Base-by-base conservation (phyloP, 1,140 invertebrate genomes). In the Telenomus remus region DNA sequence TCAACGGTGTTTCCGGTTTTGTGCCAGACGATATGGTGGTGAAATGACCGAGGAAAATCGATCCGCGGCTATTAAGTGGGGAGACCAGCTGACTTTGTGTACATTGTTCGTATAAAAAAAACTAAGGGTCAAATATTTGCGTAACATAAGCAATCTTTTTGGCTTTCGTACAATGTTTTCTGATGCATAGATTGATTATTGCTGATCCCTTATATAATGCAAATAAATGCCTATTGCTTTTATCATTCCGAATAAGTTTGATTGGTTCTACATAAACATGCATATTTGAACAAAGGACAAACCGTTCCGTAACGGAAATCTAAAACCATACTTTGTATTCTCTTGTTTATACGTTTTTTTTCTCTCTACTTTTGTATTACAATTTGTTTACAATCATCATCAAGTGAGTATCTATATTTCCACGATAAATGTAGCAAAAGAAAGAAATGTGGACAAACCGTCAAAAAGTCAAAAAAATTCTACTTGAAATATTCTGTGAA, bases 11-110 rank as follows among this genome's bases (percentile, higher is more conserved):
- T 76, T 70, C 65, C 70, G 65, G 50, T 71, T 69, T 61, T 76
- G 60, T 37, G 60, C 46, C 54, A 51, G n/a, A 56, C 59, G 70
- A 61, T 61, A 73, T 39, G 59, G 48, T 54, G 60, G 55, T 47
- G 56, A 65, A 69, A 61, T 73, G 54, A 73, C 70, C 64, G 47
- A 78, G 59, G 69, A 70, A 78, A 69, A 72, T 78, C 69, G 76
- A 77, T 75, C 53, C 44, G 51, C 16, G 54, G 43, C 3, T 68
- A 42, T 74, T 61, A 54, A 74, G 61, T 66, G 56, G 66, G 71
- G 66, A 55, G 57, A 47, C 60, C 66, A 75, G 76, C 59, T 75
- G 70, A 54, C 55, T 68, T 16, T 76, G 46, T 59, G 39, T 50
- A 51, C 55, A 33, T 65, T 55, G 42, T 48, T 68, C 34, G 55